Conservation (phyloP, 2,113 vertebrate species). For the Archocentrus centrarchus region DNA sequence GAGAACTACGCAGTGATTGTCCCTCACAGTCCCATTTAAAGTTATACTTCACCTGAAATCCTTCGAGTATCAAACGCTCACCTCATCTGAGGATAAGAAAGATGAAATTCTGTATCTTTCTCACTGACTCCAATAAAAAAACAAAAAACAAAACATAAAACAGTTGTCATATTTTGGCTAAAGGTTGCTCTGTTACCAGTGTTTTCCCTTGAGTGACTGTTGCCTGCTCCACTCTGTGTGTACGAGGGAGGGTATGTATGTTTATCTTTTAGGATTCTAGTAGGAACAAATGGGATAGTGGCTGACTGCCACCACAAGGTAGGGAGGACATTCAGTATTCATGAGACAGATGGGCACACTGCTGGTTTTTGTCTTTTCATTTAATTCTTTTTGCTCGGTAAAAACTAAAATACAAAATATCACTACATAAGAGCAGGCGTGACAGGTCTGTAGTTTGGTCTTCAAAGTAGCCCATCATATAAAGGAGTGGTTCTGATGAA, state of each 20-base stretch:
- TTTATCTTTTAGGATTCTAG: not conserved
- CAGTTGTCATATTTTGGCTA: not conserved
- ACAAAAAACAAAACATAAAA: slow-evolving; percentile 6
- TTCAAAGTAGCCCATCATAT: not conserved
- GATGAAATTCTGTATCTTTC: not conserved
- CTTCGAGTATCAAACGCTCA: slow-evolving; percentile 16
- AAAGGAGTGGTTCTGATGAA: not conserved
- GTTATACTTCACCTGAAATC: slow-evolving; percentile 20
- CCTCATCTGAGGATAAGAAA: not conserved
- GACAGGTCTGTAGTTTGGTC: not conserved
- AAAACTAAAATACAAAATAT: slow-evolving; percentile 1
- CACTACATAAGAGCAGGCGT: not conserved
- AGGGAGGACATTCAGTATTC: not conserved
- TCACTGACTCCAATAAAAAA: not conserved
- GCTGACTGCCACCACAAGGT: not conserved
- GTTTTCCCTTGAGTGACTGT: too few relatives aligned
- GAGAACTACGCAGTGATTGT: slow-evolving; percentile 52
- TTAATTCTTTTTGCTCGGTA: not conserved
- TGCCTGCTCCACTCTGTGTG: too few relatives aligned
- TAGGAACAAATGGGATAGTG: not conserved
- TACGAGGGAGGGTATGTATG: not conserved
- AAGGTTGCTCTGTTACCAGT: too few relatives aligned
- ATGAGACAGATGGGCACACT: not conserved
- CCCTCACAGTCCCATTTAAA: slow-evolving; percentile 56
- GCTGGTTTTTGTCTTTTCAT: not conserved